Evolutionary conservation across 2,797 vertebrate genomes (phyloP).

Genomic region (Periparus ater): DNA sequence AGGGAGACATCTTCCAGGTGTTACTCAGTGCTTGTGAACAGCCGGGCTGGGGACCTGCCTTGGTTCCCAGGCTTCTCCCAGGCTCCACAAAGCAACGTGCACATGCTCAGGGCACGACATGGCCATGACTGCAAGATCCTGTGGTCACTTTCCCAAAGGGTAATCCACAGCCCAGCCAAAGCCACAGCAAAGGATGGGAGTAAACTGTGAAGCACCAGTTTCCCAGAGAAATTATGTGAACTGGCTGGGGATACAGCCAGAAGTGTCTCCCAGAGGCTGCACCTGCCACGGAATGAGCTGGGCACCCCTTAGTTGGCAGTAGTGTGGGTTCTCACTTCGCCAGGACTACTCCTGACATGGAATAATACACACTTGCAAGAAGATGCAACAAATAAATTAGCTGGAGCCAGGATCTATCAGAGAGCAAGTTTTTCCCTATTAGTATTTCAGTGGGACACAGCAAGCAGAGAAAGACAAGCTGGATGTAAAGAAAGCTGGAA

Average conservation of each 20-base stretch:
- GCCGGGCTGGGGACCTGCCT: neutral
- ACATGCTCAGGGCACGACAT: fast-evolving
- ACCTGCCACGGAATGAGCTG: neutral
- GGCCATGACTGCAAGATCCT: neutral
- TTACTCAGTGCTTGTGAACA: neutral
- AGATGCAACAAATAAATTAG: neutral
- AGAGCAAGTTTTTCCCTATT: neutral
- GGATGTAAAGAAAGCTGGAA: neutral
- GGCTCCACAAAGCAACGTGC: neutral
- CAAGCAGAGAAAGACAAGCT: neutral
- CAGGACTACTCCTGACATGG: neutral
- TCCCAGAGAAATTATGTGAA: neutral
- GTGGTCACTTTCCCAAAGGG: neutral
- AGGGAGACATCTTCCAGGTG: neutral
- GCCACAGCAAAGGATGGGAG: neutral
- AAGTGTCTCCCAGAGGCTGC: neutral
- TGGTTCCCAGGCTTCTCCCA: neutral
- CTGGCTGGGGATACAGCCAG: neutral
- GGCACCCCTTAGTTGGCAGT: neutral
- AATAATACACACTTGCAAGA: neutral
- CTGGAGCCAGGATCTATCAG: neutral
- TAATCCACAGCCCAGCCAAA: neutral
- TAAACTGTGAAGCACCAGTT: neutral
- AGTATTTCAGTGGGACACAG: neutral
- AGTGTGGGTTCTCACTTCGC: neutral